Evolutionary conservation across 2,888 invertebrate genomes (phyloP).

Genomic region (Hartigia nigra): DNA sequence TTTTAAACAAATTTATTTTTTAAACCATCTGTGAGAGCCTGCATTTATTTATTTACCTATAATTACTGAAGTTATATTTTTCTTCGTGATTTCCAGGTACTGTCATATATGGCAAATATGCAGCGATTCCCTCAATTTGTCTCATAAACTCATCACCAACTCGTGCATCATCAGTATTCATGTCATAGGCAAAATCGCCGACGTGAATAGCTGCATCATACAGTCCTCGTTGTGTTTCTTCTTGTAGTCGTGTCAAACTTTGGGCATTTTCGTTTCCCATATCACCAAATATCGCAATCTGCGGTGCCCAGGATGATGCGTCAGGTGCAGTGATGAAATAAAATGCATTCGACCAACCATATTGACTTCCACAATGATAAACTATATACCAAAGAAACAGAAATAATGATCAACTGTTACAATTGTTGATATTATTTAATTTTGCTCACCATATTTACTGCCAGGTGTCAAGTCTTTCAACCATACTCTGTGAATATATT

Average conservation of each 20-base stretch:
- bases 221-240: slow-evolving; percentile 81
- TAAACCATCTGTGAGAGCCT: too few species aligned
- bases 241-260: slow-evolving; percentile 84
- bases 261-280: slow-evolving; percentile 94
- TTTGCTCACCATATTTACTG: slow-evolving; percentile 72
- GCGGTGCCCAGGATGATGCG: slow-evolving; percentile 79
- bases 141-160: slow-evolving; percentile 95
- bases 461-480: slow-evolving; percentile 73
- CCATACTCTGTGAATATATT: slow-evolving; percentile 83
- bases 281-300: slow-evolving; percentile 90
- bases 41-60: slow-evolving; percentile 66
- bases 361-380: slow-evolving; percentile 83
- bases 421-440: background rate
- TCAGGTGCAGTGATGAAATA: slow-evolving; percentile 79
- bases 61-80: slow-evolving; percentile 93
- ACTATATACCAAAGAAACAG: slow-evolving; percentile 63
- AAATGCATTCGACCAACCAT: slow-evolving; percentile 86
- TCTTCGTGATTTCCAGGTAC: slow-evolving; percentile 94
- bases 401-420: background rate
- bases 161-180: slow-evolving; percentile 82
- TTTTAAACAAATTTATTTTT: too few species aligned
- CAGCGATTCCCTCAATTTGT: slow-evolving; percentile 90
- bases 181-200: slow-evolving; percentile 96
- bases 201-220: slow-evolving; percentile 93
- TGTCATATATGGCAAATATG: slow-evolving; percentile 91